phyloP scores from a whole-genome alignment of 2,888 invertebrate species.

The Metopia argyrocephala region DNA sequence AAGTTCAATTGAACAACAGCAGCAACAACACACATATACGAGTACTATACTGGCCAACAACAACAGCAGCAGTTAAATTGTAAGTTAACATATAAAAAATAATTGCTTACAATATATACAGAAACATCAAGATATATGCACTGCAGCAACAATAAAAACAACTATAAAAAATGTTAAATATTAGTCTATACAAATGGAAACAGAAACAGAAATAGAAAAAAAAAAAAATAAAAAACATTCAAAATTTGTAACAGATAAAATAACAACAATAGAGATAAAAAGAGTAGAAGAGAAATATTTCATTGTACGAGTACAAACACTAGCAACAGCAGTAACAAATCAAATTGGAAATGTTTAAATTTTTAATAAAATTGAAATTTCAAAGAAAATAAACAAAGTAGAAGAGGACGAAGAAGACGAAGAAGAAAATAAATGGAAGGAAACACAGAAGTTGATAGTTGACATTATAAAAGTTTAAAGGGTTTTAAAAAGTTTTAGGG shows the following conservation, averaged over 20 bases:
- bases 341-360: conserved; percentile 33
- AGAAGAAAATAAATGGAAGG: background rate
- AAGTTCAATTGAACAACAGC: conserved; percentile 46
- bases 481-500: too few species aligned
- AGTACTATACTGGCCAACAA: conserved; percentile 24
- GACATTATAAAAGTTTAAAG: too few species aligned
- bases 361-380: conserved; percentile 45
- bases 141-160: background rate
- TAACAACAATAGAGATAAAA: background rate
- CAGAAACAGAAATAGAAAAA: conserved; percentile 11
- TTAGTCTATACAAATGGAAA: background rate
- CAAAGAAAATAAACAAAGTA: background rate
- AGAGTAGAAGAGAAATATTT: background rate
- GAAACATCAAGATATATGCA: background rate
- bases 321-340: conserved; percentile 2
- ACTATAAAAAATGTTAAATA: background rate
- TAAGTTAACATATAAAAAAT: conserved; percentile 27
- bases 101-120: conserved; percentile 28
- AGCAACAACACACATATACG: conserved; percentile 31
- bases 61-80: background rate
- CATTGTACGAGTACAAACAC: background rate
- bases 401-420: background rate
- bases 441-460: background rate
- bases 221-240: background rate
- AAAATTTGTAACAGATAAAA: background rate